phyloP scores from a whole-genome alignment of 2,888 invertebrate species.

The Drosophila maculinotata region DNA sequence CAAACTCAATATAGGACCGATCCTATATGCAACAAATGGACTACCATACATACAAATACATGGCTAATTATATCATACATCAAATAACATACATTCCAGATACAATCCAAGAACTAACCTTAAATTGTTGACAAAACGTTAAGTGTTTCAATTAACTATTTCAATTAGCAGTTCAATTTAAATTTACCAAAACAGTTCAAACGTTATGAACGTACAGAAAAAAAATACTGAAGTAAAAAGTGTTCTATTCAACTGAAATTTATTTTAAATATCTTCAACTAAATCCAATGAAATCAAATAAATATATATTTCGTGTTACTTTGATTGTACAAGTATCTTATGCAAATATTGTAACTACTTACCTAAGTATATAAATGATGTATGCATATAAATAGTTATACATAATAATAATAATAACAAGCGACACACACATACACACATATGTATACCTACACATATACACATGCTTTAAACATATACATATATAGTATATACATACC shows the following conservation, averaged over 20 bases:
- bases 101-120: conserved; percentile 41
- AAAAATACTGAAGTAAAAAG: conserved; percentile 25
- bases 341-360: conserved; percentile 29
- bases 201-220: conserved; percentile 40
- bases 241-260: conserved; percentile 64
- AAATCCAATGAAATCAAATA: conserved; percentile 43
- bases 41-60: conserved; percentile 23
- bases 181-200: conserved; percentile 43
- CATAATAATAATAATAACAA: conserved; percentile 34
- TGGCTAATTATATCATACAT: conserved; percentile 34
- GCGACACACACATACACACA: conserved; percentile 9
- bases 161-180: conserved; percentile 60
- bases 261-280: conserved; percentile 54
- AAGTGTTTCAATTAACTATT: conserved; percentile 57
- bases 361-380: conserved; percentile 47
- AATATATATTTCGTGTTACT: conserved; percentile 67
- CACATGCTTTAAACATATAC: conserved; percentile 25
- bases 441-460: conserved; percentile 16
- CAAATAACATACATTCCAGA: conserved; percentile 25
- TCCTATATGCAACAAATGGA: conserved; percentile 15
- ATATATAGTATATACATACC: conserved; percentile 44
- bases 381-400: conserved; percentile 44
- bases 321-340: conserved; percentile 53
- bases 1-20: conserved; percentile 1
- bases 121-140: conserved; percentile 54